phyloP scores from a whole-genome alignment of 2,888 invertebrate species.

The Catocala sponsa region DNA sequence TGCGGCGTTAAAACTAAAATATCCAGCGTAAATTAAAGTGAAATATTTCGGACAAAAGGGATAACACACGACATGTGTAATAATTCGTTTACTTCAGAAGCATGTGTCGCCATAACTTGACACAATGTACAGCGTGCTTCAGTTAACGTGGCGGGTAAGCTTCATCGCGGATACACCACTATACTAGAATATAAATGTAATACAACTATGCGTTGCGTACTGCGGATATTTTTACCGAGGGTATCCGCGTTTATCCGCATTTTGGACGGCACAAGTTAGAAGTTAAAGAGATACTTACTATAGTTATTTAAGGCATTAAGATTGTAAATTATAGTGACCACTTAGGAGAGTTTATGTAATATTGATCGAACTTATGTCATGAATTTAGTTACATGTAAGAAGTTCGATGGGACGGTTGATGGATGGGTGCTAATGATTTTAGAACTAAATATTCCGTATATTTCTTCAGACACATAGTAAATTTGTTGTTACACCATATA shows the following conservation, averaged over 20 bases:
- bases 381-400: too few relatives aligned
- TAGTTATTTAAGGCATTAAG: neutral
- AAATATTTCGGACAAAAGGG: conserved; percentile 7
- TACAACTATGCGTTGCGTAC: conserved; percentile 22
- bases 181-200: neutral
- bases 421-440: too few relatives aligned
- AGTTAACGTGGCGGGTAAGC: conserved; percentile 27
- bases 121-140: neutral
- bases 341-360: too few relatives aligned
- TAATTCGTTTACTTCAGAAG: conserved; percentile 28
- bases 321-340: too few relatives aligned
- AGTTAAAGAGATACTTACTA: neutral
- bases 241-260: conserved; percentile 37
- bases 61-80: conserved; percentile 1
- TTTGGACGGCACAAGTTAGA: conserved; percentile 14
- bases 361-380: too few relatives aligned
- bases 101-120: conserved; percentile 27
- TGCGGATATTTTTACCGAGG: conserved; percentile 54
- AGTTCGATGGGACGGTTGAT: too few relatives aligned
- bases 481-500: too few relatives aligned
- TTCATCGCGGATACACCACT: too few relatives aligned
- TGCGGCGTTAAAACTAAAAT: conserved; percentile 4
- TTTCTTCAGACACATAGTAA: too few relatives aligned
- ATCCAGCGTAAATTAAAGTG: conserved; percentile 18
- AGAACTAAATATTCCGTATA: too few relatives aligned